Conservation (phyloP, 2,113 vertebrate species). For the Corythoichthys haematopterus region DNA sequence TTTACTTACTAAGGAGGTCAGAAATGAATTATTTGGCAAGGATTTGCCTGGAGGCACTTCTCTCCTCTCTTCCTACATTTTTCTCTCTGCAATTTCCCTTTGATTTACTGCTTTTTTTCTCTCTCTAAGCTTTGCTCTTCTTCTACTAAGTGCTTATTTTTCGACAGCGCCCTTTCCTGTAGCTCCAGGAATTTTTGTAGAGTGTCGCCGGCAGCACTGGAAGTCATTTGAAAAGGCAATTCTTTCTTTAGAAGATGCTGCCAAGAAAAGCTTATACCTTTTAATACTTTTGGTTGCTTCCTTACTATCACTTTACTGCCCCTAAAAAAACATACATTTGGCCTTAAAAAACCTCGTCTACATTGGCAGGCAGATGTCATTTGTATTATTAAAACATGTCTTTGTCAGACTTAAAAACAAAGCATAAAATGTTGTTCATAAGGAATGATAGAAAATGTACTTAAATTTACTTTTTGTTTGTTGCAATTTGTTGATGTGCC, state of each 20-base stretch:
- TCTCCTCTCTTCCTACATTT: conserved; percentile 60
- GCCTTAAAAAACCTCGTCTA: conserved; percentile 26
- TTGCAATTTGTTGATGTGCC: too few species aligned
- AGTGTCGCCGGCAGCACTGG: conserved; percentile 63
- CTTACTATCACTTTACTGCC: conserved; percentile 30
- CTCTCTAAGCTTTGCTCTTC: conserved; percentile 51
- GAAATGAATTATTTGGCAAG: conserved; percentile 77
- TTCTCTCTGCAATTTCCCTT: conserved; percentile 66
- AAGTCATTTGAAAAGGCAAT: conserved; percentile 68
- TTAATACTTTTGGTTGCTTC: conserved; percentile 55
- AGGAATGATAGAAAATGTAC: too few species aligned
- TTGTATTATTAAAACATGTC: neutral
- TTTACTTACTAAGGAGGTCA: conserved; percentile 79
- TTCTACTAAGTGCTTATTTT: conserved; percentile 62
- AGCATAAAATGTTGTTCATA: too few species aligned
- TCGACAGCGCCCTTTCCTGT: conserved; percentile 60
- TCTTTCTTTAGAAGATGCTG: conserved; percentile 61
- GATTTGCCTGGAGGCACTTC: conserved; percentile 70
- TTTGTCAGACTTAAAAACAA: too few species aligned
- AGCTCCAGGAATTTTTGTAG: conserved; percentile 66
- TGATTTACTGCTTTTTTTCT: conserved; percentile 59
- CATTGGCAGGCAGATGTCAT: conserved; percentile 32
- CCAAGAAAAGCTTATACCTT: conserved; percentile 68
- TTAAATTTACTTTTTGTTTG: too few species aligned
- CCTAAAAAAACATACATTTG: conserved; percentile 31